Evolutionary conservation across 2,888 invertebrate genomes (phyloP).

Genomic region (Meloe dianella): DNA sequence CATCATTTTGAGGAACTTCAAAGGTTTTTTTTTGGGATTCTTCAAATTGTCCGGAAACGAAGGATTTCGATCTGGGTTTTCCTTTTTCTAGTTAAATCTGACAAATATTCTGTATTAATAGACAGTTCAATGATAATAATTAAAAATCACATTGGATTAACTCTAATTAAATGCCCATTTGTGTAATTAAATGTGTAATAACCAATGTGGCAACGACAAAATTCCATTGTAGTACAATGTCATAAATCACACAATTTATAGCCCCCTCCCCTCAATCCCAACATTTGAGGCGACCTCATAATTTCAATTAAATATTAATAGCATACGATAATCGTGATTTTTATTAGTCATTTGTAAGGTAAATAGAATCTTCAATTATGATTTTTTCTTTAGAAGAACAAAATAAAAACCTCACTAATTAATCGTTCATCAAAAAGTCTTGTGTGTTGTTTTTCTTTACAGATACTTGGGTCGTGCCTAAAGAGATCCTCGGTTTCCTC

Average conservation of each 20-base stretch:
- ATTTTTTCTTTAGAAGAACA: too few relatives aligned
- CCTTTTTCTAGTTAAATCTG: neutral
- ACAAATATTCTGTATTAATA: neutral
- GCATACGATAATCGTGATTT: neutral
- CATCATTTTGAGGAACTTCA: conserved; percentile 26
- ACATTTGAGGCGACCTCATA: neutral
- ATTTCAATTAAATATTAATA: conserved; percentile 12
- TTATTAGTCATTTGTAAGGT: neutral
- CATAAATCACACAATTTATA: conserved; percentile 12
- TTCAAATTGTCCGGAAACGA: conserved; percentile 30
- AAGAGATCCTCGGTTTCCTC: neutral
- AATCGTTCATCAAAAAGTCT: too few relatives aligned
- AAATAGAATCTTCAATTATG: neutral
- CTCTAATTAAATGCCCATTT: neutral
- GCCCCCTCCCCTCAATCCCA: too few relatives aligned
- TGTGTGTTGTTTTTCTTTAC: too few relatives aligned
- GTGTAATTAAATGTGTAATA: conserved; percentile 10
- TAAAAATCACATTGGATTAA: neutral
- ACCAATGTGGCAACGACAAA: conserved; percentile 8
- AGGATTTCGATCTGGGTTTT: conserved; percentile 21
- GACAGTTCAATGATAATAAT: neutral
- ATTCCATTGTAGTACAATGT: conserved; percentile 1
- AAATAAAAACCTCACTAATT: too few relatives aligned
- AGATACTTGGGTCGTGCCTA: neutral
- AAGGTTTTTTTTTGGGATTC: conserved; percentile 16